Evolutionary conservation across 2,797 vertebrate genomes (phyloP), one percentile per base, ranked within the genome.

Genomic region (Ctenosaura bakeri): DNA sequence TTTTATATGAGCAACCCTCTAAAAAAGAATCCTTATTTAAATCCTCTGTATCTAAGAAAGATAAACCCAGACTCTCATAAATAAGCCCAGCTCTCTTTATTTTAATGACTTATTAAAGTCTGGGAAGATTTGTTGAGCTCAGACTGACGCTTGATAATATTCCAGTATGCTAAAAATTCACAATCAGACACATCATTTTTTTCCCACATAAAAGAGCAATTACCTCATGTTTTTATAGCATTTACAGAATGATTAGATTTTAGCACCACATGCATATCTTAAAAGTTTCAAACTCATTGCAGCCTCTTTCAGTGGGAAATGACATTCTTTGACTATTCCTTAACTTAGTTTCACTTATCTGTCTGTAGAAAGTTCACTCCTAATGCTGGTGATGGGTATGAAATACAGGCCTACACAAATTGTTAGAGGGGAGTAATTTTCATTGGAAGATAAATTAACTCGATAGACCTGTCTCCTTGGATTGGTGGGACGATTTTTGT

Each of bases 301-400:
- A 96, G 94, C 77, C 86, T 94, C 92, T 96, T 96, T 95, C 96
- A 96, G 88, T 90, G 88, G 76, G 90, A 86, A 90, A 92, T 96
- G 78, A 89, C 91, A 95, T 95, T 90, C 78, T 93, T 95, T 95
- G 94, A 91, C 94, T 93, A 89, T 94, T 94, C 94, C 94, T 96
- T 97, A 96, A 96, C 96, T 95, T 93, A 94, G 91, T 96, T 93
- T 92, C 94, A 94, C 95, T 97, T 96, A 97, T 97, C 97, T 96
- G 56, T 54, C 90, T 94, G 92, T 88, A 93, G 93, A 96, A 96
- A 93, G 84, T 93, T 95, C 89, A 90, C 88, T 94, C 86, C 92
- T 93, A 89, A 94, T 90, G 93, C 93, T 94, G 90, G 92, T 96
- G 96, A 96, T 95, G 95, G 93, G 76, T 95, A 95, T 96, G 92